Conservation (phyloP, 2,888 invertebrate species). For the Pseudolycoriella hygida region DNA sequence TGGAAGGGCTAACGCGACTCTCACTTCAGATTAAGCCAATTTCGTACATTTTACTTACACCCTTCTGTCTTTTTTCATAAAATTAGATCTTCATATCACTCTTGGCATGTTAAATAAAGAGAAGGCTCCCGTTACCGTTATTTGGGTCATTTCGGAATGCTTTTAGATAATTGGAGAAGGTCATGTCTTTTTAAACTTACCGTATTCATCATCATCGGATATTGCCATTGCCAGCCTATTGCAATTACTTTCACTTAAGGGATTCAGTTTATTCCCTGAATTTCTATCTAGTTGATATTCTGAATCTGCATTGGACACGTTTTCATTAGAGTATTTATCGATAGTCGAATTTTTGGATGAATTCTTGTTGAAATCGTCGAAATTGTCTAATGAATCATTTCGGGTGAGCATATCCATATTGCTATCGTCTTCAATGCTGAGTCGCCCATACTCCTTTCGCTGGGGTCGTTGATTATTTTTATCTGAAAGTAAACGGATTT, state of each 20-base stretch:
- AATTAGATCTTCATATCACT: too few relatives aligned
- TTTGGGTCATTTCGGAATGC: too few relatives aligned
- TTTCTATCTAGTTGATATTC: conserved; percentile 12
- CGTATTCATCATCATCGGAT: conserved; percentile 27
- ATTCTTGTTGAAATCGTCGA: conserved; percentile 20
- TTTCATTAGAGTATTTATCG: conserved; percentile 7
- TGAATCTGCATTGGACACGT: conserved; percentile 16
- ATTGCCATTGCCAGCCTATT: conserved; percentile 28
- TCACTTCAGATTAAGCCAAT: too few relatives aligned
- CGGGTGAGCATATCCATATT: neutral
- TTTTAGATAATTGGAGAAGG: too few relatives aligned
- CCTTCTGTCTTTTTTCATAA: too few relatives aligned
- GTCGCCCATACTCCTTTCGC: conserved; percentile 27
- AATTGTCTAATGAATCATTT: conserved; percentile 14
- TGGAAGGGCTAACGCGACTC: too few relatives aligned
- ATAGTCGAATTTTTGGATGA: conserved; percentile 10
- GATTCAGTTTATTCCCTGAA: conserved; percentile 9
- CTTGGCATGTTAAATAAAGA: too few relatives aligned
- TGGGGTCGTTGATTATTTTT: conserved; percentile 28
- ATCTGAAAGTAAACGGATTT: conserved; percentile 17
- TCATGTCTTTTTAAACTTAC: conserved; percentile 13
- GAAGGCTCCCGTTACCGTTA: too few relatives aligned
- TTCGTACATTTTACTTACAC: too few relatives aligned
- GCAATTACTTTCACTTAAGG: conserved; percentile 25
- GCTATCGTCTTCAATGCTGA: conserved; percentile 25